Evolutionary conservation across 2,113 vertebrate genomes (phyloP).

Genomic region (Nothoprocta perdicaria): DNA sequence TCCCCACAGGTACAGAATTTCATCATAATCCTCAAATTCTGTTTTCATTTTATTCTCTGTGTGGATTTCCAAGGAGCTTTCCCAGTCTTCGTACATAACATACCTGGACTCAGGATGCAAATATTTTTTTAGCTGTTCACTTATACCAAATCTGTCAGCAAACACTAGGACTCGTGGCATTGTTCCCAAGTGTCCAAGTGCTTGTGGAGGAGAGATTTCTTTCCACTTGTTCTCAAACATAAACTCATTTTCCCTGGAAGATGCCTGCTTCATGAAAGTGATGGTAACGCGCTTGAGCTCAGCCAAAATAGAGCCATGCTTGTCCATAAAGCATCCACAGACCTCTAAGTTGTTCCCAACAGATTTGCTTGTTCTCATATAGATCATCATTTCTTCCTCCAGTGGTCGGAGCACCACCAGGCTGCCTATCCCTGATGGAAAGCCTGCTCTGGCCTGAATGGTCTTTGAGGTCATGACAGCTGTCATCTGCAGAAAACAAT

Average conservation of each 20-base stretch:
- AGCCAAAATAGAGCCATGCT: conserved; percentile 77
- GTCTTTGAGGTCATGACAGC: conserved; percentile 66
- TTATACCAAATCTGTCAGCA: conserved; percentile 82
- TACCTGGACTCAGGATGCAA: conserved; percentile 74
- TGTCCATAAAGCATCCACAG: conserved; percentile 85
- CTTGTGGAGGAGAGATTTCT: conserved; percentile 8
- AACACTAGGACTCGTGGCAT: conserved; percentile 82
- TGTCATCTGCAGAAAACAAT: conserved; percentile 87
- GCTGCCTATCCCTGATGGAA: conserved; percentile 84
- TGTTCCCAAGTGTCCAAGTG: neutral
- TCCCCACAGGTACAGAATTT: conserved; percentile 85
- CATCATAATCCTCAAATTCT: conserved; percentile 60
- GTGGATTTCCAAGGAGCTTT: conserved; percentile 13
- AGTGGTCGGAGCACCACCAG: conserved; percentile 76
- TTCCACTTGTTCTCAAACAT: conserved; percentile 83
- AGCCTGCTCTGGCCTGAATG: conserved; percentile 62
- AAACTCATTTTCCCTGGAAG: conserved; percentile 69
- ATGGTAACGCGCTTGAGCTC: conserved; percentile 82
- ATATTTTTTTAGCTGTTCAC: conserved; percentile 75
- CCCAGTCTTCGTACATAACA: conserved; percentile 68
- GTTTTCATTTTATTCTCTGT: conserved; percentile 43
- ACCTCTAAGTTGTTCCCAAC: conserved; percentile 79
- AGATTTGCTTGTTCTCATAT: conserved; percentile 78
- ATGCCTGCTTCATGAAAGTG: conserved; percentile 69
- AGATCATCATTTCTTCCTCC: conserved; percentile 85